Evolutionary conservation across 2,797 vertebrate species (phyloP).

Genomic region (Pipistrellus pygmaeus): DNA sequence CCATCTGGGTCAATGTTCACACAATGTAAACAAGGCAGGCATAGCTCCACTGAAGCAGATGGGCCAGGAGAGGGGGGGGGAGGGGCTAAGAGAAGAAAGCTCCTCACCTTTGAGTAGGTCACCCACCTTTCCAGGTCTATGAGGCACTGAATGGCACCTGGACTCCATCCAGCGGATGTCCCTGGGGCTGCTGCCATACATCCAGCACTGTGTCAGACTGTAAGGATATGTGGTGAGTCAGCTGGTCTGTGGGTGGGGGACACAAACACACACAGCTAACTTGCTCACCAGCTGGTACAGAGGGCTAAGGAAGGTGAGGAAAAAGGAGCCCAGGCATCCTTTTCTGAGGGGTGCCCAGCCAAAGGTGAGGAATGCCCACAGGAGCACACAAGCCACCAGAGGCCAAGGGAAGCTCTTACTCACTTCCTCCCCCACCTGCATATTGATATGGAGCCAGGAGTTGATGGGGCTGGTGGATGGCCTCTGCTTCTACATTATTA

Average conservation of each 20-base stretch:
- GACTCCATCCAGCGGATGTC: background rate
- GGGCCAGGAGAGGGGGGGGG: fast-evolving
- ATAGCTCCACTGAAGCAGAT: background rate
- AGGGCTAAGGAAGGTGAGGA: background rate
- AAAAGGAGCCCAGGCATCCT: background rate
- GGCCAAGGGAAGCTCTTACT: background rate
- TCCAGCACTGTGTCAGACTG: background rate
- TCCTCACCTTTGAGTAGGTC: background rate
- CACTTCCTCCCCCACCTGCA: background rate
- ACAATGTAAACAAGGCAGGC: background rate
- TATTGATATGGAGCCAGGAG: background rate
- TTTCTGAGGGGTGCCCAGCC: background rate
- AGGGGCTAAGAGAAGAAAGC: background rate
- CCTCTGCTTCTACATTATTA: background rate
- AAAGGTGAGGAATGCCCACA: background rate
- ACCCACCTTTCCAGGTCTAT: background rate
- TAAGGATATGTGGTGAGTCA: fast-evolving
- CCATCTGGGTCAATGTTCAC: fast-evolving
- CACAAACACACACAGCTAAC: background rate
- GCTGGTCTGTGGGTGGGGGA: background rate
- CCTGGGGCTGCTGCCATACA: background rate
- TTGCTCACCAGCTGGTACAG: fast-evolving
- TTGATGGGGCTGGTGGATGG: fast-evolving
- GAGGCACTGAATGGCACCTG: background rate
- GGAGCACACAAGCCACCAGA: background rate